Conservation (phyloP, 2,797 vertebrate genomes). For the Bovichtus diacanthus region DNA sequence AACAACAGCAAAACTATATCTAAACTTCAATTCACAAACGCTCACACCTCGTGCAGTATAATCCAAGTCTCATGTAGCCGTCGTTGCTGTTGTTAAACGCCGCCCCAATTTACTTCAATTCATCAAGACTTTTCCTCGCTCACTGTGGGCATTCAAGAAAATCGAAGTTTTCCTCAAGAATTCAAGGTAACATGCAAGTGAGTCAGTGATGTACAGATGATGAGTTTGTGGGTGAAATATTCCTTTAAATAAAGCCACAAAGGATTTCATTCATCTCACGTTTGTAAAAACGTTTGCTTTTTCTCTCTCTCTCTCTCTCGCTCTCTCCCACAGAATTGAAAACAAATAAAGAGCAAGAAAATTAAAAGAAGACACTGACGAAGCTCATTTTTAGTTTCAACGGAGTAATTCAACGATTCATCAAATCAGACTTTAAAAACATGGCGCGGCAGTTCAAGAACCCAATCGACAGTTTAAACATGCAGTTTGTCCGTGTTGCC, state of each 20-base stretch:
- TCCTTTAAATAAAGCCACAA: background rate
- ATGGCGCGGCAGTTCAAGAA: conserved; percentile 51
- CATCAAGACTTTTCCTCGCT: too few relatives aligned
- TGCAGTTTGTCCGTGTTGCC: conserved; percentile 64
- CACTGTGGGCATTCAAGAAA: too few relatives aligned
- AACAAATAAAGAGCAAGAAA: conserved; percentile 75
- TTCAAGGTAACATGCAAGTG: too few relatives aligned
- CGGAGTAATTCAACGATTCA: conserved; percentile 56
- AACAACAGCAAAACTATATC: too few relatives aligned
- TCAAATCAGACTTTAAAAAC: conserved; percentile 64
- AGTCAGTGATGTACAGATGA: too few relatives aligned
- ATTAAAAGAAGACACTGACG: conserved; percentile 64
- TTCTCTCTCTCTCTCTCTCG: background rate
- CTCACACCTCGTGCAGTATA: too few relatives aligned
- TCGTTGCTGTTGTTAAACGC: too few relatives aligned
- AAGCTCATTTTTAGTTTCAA: conserved; percentile 65
- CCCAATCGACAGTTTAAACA: conserved; percentile 51
- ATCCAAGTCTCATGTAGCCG: too few relatives aligned
- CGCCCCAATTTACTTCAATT: too few relatives aligned
- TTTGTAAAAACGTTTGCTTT: background rate
- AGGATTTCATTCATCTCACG: background rate
- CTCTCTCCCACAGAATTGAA: conserved; percentile 73
- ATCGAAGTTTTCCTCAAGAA: too few relatives aligned
- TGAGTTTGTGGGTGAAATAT: too few relatives aligned
- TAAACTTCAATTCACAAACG: too few relatives aligned